Percentiles rank a stretch among this genome's conserved stretches.
Evolutionary conservation across 2,888 invertebrate genomes (phyloP).

Genomic region (Opisthograptis luteolata): DNA sequence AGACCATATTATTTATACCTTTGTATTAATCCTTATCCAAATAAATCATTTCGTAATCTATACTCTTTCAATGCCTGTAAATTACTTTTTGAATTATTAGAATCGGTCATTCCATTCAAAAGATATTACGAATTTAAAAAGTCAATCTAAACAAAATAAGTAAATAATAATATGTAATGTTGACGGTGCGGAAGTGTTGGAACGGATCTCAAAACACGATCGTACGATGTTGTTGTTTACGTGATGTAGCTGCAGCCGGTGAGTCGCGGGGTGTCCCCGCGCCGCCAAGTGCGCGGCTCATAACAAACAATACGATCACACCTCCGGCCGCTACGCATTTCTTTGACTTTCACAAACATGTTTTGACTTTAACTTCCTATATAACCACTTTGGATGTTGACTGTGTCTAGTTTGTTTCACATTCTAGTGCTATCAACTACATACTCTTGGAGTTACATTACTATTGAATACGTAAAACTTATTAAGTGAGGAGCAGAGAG

Average conservation of each 20-base stretch:
- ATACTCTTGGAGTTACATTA: not conserved
- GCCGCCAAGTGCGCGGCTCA: too few species aligned
- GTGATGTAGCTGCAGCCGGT: too few species aligned
- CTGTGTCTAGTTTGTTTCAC: not conserved
- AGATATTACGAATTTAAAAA: too few species aligned
- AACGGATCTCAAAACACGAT: slow-evolving; percentile 14
- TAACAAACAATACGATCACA: too few species aligned
- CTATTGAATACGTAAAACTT: too few species aligned
- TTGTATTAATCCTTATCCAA: too few species aligned
- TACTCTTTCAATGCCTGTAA: too few species aligned
- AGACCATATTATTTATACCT: too few species aligned
- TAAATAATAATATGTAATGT: too few species aligned
- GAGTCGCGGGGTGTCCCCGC: not conserved
- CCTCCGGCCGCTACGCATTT: not conserved
- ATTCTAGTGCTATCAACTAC: not conserved
- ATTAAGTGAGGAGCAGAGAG: not conserved
- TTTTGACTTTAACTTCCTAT: not conserved
- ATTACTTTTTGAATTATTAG: too few species aligned
- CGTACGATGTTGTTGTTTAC: not conserved
- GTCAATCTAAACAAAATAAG: too few species aligned
- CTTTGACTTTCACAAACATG: not conserved
- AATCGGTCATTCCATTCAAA: not conserved
- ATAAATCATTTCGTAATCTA: too few species aligned
- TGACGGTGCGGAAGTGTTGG: slow-evolving; percentile 4
- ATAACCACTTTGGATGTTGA: not conserved